A percentile compares a stretch with the other conserved stretches of the same genome.
Evolutionary conservation across 2,888 invertebrate genomes (phyloP).

Genomic region (Trissolcus japonicus): DNA sequence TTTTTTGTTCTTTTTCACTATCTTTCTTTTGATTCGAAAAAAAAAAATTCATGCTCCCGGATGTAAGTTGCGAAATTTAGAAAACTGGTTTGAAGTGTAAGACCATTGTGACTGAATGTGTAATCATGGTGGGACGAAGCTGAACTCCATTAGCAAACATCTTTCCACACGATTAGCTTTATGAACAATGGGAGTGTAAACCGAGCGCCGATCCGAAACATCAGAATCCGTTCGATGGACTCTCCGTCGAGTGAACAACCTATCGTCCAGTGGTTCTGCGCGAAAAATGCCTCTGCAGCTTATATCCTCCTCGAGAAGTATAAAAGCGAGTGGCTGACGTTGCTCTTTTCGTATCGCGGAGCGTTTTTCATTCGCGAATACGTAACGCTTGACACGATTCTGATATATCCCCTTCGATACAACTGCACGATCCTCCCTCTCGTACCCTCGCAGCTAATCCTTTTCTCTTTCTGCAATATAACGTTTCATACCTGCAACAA

Average conservation of each 20-base stretch:
- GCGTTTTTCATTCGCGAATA: conserved; percentile 29
- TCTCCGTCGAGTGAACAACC: conserved; percentile 46
- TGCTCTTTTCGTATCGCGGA: conserved; percentile 31
- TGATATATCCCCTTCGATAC: conserved; percentile 26
- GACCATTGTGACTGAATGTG: conserved; percentile 12
- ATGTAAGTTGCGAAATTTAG: no score
- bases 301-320: conserved; percentile 45
- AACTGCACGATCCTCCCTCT: background rate
- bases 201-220: conserved; percentile 19
- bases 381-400: conserved; percentile 45
- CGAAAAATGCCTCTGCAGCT: conserved; percentile 50
- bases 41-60: background rate
- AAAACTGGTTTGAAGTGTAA: no score
- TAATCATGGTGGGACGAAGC: conserved; percentile 24
- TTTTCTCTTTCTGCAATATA: no score
- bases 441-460: no score
- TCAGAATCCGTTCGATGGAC: conserved; percentile 46
- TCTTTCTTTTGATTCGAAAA: no score
- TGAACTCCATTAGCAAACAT: conserved; percentile 34
- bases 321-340: conserved; percentile 46
- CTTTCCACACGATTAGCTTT: conserved; percentile 36
- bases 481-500: no score
- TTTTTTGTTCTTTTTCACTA: background rate
- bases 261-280: conserved; percentile 26
- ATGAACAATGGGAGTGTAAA: conserved; percentile 28